Conservation (phyloP, 1,140 invertebrate species). For the Bombus confusus region DNA sequence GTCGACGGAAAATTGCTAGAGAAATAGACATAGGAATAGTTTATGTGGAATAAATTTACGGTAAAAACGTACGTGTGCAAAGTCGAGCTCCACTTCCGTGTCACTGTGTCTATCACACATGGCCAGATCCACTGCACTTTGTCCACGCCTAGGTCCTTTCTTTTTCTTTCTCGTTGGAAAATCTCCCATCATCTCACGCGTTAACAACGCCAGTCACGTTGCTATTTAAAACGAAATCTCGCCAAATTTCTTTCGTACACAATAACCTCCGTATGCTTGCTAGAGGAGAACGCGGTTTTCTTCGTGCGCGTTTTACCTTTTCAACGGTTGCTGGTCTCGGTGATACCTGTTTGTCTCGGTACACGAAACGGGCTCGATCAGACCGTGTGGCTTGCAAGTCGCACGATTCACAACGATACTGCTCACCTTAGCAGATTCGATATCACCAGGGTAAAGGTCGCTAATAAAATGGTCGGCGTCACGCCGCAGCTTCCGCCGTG, state of each 20-base stretch:
- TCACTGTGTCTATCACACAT: conserved; percentile 32
- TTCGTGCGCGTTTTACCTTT: not conserved
- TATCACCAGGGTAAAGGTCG: conserved; percentile 72
- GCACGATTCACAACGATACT: conserved; percentile 55
- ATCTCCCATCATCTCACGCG: conserved; percentile 16
- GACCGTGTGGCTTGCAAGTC: conserved; percentile 5
- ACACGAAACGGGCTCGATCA: conserved; percentile 14
- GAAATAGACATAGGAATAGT: conserved; percentile 24
- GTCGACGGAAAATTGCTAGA: not conserved
- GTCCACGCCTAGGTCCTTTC: conserved; percentile 34
- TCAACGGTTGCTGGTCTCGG: not conserved
- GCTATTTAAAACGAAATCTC: no score
- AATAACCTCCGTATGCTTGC: not conserved
- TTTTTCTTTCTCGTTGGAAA: not conserved
- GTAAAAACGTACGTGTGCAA: conserved; percentile 60
- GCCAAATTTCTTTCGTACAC: not conserved
- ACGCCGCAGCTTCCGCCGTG: conserved; percentile 81
- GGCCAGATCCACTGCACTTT: conserved; percentile 49
- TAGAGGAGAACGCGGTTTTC: not conserved
- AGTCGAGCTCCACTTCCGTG: conserved; percentile 41
- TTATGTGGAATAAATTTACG: conserved; percentile 37
- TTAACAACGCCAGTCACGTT: not conserved
- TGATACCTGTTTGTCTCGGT: not conserved
- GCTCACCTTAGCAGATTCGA: conserved; percentile 80
- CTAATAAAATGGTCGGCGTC: conserved; percentile 74